These are phyloP conservation scores for Pyxicephalus adspersus DNA, from an alignment of 2,113 vertebrate species.

Conservation along the genomic window DNA sequence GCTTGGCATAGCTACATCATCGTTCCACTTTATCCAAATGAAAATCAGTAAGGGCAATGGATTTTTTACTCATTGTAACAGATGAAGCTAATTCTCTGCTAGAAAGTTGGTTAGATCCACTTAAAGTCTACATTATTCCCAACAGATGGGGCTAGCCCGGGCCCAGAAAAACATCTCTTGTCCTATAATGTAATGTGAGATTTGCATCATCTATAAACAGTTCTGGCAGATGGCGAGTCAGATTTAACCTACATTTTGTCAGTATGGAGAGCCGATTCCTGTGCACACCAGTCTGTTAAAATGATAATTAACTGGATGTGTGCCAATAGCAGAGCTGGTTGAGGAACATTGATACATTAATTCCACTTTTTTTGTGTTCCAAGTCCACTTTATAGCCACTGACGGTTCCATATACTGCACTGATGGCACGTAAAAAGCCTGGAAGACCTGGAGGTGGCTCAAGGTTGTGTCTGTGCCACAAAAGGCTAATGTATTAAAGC, in stretches of 20 bases:
- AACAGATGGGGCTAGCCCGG: slow-evolving; percentile 25
- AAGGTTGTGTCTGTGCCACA: no score
- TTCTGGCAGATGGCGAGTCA: slow-evolving; percentile 21
- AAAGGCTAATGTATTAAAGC: no score
- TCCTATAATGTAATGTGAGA: background rate
- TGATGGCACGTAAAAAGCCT: no score
- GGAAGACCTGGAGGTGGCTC: no score
- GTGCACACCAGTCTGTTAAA: background rate
- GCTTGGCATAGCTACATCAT: background rate
- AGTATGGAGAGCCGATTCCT: background rate
- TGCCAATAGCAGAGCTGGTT: background rate
- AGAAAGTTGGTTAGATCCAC: background rate
- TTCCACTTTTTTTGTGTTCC: no score
- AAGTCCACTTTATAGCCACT: no score
- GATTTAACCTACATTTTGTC: slow-evolving; percentile 9
- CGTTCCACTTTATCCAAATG: background rate
- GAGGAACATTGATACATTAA: background rate
- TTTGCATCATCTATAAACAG: slow-evolving; percentile 9
- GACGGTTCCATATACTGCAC: no score
- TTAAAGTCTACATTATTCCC: slow-evolving; percentile 20
- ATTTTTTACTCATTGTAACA: background rate
- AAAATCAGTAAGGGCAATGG: background rate
- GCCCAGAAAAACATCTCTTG: slow-evolving; percentile 32
- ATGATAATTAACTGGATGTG: background rate
- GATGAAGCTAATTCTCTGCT: background rate